Percentiles rank a stretch among this genome's conserved stretches.
Conservation (phyloP, 2,113 vertebrate genomes). For the Solenodon paradoxus region DNA sequence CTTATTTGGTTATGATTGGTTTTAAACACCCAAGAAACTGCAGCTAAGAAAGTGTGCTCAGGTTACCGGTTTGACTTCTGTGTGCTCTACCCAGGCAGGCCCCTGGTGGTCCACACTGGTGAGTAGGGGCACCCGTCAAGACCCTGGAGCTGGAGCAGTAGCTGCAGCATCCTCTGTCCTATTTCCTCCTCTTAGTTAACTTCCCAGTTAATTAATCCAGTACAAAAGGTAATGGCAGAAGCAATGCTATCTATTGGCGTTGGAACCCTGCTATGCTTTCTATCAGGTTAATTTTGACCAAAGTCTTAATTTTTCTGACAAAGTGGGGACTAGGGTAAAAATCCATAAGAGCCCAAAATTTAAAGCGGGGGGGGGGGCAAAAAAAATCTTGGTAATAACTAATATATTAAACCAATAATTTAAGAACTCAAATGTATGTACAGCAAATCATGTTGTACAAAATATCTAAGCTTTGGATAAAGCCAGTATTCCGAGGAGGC, state of each 20-base stretch:
- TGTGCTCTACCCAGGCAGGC: neutral
- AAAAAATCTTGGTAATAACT: no score
- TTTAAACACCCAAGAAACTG: neutral
- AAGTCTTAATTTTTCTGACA: neutral
- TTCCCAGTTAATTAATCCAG: neutral
- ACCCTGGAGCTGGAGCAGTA: no score
- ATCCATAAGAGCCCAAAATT: neutral
- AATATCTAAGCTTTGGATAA: neutral
- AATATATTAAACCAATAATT: no score
- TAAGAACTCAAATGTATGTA: neutral
- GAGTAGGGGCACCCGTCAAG: no score
- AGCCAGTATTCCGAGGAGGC: neutral
- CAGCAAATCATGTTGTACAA: neutral
- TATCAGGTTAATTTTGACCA: neutral
- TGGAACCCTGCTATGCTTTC: neutral
- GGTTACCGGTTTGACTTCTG: neutral
- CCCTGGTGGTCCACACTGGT: accelerated
- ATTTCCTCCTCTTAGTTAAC: neutral
- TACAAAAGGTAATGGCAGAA: accelerated
- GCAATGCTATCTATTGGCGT: accelerated
- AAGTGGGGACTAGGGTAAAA: neutral
- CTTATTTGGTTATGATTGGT: neutral
- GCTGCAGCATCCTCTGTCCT: accelerated
- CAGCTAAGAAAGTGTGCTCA: neutral
- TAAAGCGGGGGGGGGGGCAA: no score